Evolutionary conservation across 2,888 invertebrate species (phyloP).

Genomic region (Nebria salina): DNA sequence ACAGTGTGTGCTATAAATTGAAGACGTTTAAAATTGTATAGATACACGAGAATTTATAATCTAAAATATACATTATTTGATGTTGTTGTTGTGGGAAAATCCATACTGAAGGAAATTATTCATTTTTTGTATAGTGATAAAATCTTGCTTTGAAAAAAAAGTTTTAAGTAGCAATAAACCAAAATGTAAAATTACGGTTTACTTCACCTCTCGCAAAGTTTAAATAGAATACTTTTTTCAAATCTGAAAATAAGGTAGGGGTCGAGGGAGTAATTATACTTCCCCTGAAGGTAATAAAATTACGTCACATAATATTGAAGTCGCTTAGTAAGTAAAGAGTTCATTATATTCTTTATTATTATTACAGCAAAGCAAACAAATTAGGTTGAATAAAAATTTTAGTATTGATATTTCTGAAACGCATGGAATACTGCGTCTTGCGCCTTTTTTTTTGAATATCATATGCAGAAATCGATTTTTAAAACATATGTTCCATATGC

Average conservation of each 20-base stretch:
- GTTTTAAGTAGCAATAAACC: conserved; percentile 1
- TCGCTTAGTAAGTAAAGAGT: too few relatives aligned
- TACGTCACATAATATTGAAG: too few relatives aligned
- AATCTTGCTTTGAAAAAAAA: not conserved
- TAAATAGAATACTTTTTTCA: not conserved
- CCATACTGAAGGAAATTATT: not conserved
- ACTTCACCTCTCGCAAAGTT: not conserved
- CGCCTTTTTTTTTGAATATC: not conserved
- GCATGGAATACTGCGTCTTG: not conserved
- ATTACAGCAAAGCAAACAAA: not conserved
- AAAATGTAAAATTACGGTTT: not conserved
- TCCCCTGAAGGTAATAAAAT: too few relatives aligned
- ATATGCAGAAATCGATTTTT: not conserved
- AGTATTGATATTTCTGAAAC: not conserved
- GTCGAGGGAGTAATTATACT: too few relatives aligned
- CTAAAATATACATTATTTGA: too few relatives aligned
- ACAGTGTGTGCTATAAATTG: not conserved
- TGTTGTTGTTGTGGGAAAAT: not conserved
- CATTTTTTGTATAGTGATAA: not conserved
- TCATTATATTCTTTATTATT: too few relatives aligned
- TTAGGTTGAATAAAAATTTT: not conserved
- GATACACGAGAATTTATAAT: not conserved
- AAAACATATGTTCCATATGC: not conserved
- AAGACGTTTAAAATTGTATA: not conserved
- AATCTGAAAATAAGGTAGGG: too few relatives aligned